Percentiles rank a stretch among this genome's conserved stretches.
Evolutionary conservation across 2,113 vertebrate genomes (phyloP).

Genomic region (Acanthochromis polyacanthus): DNA sequence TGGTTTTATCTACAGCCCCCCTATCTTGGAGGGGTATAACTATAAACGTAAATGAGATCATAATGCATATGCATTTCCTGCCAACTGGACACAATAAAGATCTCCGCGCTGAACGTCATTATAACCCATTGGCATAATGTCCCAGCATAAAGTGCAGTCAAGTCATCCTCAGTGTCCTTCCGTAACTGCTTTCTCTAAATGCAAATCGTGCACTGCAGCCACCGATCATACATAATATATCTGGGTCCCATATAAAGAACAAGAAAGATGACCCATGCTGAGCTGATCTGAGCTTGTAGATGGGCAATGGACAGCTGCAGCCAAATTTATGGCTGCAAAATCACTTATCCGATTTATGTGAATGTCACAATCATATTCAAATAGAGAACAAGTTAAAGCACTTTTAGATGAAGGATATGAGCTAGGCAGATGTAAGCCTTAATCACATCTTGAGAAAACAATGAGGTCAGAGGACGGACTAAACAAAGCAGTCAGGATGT

Average conservation of each 20-base stretch:
- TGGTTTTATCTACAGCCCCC: slow-evolving; percentile 26
- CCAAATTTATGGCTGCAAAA: slow-evolving; percentile 38
- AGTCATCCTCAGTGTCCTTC: slow-evolving; percentile 63
- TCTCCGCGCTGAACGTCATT: slow-evolving; percentile 54
- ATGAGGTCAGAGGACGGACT: slow-evolving; percentile 44
- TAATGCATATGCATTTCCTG: slow-evolving; percentile 63
- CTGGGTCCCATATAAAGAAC: slow-evolving; percentile 45
- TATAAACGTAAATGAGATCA: slow-evolving; percentile 59
- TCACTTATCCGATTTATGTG: slow-evolving; percentile 28
- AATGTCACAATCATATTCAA: slow-evolving; percentile 48
- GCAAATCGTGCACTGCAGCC: slow-evolving; percentile 57
- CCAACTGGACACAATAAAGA: slow-evolving; percentile 74
- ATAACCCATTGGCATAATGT: slow-evolving; percentile 64
- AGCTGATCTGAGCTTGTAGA: slow-evolving; percentile 29
- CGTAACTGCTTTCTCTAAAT: slow-evolving; percentile 62
- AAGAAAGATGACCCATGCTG: slow-evolving; percentile 44
- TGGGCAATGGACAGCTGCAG: slow-evolving; percentile 18
- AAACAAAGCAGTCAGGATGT: slow-evolving; percentile 31
- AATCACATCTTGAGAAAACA: slow-evolving; percentile 61
- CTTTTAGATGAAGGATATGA: slow-evolving; percentile 20
- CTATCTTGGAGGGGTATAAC: slow-evolving; percentile 33
- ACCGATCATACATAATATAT: slow-evolving; percentile 58
- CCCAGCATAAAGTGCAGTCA: slow-evolving; percentile 63
- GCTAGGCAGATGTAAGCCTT: slow-evolving; percentile 25
- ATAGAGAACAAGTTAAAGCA: slow-evolving; percentile 13